A percentile compares a stretch with the other conserved stretches of the same genome.
phyloP scores from a whole-genome alignment of 2,113 vertebrate species.

The mouse (Mus musculus) region DNA sequence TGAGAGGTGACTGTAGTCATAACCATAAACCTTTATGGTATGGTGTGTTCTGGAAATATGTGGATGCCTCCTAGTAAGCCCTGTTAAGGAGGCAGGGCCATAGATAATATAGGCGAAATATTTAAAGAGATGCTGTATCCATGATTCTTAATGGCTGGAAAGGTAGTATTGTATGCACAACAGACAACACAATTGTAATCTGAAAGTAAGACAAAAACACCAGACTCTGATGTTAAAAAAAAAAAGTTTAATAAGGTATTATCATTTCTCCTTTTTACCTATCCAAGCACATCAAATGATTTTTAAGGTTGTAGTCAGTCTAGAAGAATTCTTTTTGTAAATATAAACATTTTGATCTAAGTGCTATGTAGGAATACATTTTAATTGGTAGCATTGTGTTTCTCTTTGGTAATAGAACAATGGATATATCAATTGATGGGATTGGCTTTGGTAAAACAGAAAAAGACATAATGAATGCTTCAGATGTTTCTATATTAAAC shows the following conservation, averaged over 20 bases:
- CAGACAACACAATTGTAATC: neutral
- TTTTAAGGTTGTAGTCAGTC: neutral
- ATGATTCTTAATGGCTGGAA: neutral
- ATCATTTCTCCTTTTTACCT: neutral
- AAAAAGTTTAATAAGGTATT: neutral
- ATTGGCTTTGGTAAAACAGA: neutral
- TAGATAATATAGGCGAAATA: neutral
- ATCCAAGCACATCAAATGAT: neutral
- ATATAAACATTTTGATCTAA: neutral
- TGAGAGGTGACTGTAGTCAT: neutral
- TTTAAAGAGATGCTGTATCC: neutral
- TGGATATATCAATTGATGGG: neutral
- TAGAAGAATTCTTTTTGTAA: neutral
- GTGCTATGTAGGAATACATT: neutral
- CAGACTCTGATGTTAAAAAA: neutral
- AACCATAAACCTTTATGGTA: neutral
- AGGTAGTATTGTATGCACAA: neutral
- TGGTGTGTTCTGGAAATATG: neutral
- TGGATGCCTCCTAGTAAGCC: neutral
- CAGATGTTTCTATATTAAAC: neutral
- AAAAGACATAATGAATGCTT: neutral
- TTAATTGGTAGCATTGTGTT: neutral
- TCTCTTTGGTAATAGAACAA: conserved; percentile 34
- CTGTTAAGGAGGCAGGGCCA: neutral
- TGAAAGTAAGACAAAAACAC: neutral